A percentile compares a stretch with the other conserved stretches of the same genome.
phyloP scores from a whole-genome alignment of 2,113 vertebrate species.

The Helogale parvula region DNA sequence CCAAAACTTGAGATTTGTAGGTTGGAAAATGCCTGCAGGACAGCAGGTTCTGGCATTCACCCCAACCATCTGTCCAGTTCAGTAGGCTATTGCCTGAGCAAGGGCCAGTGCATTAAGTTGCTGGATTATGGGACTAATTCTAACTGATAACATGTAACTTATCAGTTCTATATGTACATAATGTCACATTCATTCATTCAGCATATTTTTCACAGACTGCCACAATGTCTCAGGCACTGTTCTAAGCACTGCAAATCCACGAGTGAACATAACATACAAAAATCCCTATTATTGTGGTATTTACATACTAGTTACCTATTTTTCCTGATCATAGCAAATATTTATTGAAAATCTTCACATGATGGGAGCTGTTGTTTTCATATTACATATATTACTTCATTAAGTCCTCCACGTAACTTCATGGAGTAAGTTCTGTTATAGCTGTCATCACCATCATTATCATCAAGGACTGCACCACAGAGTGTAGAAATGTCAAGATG shows the following conservation, averaged over 20 bases:
- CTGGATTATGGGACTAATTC: not conserved
- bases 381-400: not conserved
- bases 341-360: not conserved
- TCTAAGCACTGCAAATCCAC: not conserved
- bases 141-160: not conserved
- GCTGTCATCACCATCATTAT: not conserved
- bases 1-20: constrained; percentile 5
- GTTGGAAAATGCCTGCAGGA: constrained; percentile 43
- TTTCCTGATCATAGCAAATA: constrained; percentile 1
- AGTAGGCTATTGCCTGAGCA: not conserved
- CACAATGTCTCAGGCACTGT: not conserved
- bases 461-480: not conserved
- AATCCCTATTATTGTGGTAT: not conserved
- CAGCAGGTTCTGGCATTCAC: not conserved
- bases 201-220: not conserved
- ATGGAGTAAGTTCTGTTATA: not conserved
- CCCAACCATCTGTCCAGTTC: constrained; percentile 59
- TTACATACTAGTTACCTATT: not conserved
- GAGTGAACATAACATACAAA: not conserved
- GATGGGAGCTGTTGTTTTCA: too few species aligned
- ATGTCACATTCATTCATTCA: not conserved
- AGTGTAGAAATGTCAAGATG: not conserved
- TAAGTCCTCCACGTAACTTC: not conserved
- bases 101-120: not conserved
- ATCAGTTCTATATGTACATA: not conserved